Evolutionary conservation across 2,888 invertebrate genomes (phyloP).

Genomic region (Epinotia brunnichana): DNA sequence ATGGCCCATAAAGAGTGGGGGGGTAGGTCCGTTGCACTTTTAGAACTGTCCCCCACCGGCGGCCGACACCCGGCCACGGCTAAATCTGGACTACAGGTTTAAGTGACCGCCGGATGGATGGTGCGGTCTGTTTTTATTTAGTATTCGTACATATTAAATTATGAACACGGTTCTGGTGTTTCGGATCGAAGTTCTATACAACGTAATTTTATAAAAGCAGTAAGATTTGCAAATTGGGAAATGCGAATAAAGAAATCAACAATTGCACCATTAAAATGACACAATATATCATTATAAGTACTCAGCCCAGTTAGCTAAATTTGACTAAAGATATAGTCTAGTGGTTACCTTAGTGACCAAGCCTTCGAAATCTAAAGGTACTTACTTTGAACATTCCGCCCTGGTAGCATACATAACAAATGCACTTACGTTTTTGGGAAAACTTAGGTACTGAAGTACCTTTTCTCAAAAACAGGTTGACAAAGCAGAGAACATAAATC

Average conservation of each 20-base stretch:
- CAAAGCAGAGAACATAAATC: neutral
- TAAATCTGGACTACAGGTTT: slow-evolving; percentile 56
- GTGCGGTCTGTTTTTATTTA: slow-evolving; percentile 47
- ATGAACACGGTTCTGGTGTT: neutral
- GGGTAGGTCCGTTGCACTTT: slow-evolving; percentile 71
- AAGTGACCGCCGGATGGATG: slow-evolving; percentile 58
- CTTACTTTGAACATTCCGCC: neutral
- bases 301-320: neutral
- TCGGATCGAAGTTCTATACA: neutral
- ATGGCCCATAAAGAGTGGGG: slow-evolving; percentile 72
- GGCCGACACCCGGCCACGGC: slow-evolving; percentile 39
- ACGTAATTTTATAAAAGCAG: neutral
- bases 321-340: too few species aligned
- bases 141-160: slow-evolving; percentile 4
- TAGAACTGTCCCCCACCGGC: slow-evolving; percentile 52
- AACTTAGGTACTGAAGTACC: too few species aligned
- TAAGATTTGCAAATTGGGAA: neutral
- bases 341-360: too few species aligned
- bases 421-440: too few species aligned
- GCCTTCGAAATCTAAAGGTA: neutral
- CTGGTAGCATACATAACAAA: neutral
- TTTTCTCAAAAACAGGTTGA: neutral
- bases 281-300: neutral
- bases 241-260: neutral
- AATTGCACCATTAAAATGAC: neutral